These are phyloP conservation scores for Pachycephala philippinensis DNA, from an alignment of 2,113 vertebrate genomes.

Conservation along the genomic window DNA sequence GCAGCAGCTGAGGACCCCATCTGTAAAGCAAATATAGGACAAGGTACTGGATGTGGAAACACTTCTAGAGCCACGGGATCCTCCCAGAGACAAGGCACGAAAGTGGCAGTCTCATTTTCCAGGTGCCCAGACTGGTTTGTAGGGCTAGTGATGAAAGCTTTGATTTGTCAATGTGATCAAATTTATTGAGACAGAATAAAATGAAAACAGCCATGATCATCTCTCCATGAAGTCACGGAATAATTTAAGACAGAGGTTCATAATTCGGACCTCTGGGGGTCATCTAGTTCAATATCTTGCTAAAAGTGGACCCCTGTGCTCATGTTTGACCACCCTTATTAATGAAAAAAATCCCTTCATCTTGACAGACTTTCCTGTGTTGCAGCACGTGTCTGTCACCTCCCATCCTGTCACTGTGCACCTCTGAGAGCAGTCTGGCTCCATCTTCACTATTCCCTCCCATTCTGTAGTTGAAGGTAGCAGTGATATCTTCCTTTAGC, in stretches of 20 bases:
- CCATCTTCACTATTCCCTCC: neutral
- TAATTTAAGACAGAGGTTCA: neutral
- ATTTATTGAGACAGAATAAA: neutral
- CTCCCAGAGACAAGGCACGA: neutral
- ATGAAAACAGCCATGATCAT: neutral
- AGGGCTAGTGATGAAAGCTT: neutral
- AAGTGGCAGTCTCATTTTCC: neutral
- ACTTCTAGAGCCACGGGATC: neutral
- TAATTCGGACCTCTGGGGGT: neutral
- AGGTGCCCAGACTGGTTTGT: neutral
- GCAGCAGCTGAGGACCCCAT: neutral
- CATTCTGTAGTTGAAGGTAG: neutral
- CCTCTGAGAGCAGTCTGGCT: neutral
- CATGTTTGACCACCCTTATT: neutral
- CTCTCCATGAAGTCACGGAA: neutral
- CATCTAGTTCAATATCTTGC: neutral
- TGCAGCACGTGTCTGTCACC: neutral
- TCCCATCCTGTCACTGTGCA: neutral
- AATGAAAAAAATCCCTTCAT: neutral
- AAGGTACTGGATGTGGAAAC: neutral
- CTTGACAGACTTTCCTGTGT: neutral
- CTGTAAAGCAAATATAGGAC: neutral
- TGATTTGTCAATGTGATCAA: neutral
- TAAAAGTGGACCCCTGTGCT: neutral
- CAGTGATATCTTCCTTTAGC: neutral